Evolutionary conservation across 2,888 invertebrate species (phyloP), one percentile per base, ranked within the genome.

Genomic region (Brachylomia viminalis): DNA sequence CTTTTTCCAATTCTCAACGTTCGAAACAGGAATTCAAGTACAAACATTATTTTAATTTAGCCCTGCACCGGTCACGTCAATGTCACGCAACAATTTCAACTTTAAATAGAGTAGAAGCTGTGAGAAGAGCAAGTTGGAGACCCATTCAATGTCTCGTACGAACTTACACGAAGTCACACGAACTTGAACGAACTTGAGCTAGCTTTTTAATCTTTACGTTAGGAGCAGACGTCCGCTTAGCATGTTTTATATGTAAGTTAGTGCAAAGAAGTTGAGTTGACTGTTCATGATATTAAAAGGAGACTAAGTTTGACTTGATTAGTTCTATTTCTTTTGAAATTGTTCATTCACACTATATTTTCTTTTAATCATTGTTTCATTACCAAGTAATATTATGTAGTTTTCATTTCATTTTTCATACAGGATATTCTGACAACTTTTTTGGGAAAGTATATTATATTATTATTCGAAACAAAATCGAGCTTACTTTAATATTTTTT

Each of bases 81-180:
- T 69, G 62, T 58, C 84, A 79, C 83, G 76, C 75, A 77, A 85
- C 83, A 86, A 87, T 86, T 85, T 86, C 68, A 87, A 90, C 80
- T 90, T 87, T 86, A 87, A 89, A 90, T 89, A 86, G 81, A 83
- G 85, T 79, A 58, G 33, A 58, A 47, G 71, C 52, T 33, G 59
- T 33, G 80, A 83, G 85, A 76, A 54, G 38, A 45, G 68, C 61
- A 80, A 86, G 75, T 86, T 83, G 27, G 23, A 58, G 61, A 64
- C 62, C 58, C 70, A 75, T 81, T 75, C 81, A 69, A 72, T 67
- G 74, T 64, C 62, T 72, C 33, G 73, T 49, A 82, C 73, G 70
- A 82, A 81, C 69, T 77, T 76, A 23, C 33, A 80, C 56, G 68
- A 76, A 75, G 62, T 74, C 45, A 49, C 52, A 47, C 65, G 74